These are phyloP conservation scores for Pseudochirops corinnae DNA, from an alignment of 2,797 vertebrate genomes.

Conservation along the genomic window DNA sequence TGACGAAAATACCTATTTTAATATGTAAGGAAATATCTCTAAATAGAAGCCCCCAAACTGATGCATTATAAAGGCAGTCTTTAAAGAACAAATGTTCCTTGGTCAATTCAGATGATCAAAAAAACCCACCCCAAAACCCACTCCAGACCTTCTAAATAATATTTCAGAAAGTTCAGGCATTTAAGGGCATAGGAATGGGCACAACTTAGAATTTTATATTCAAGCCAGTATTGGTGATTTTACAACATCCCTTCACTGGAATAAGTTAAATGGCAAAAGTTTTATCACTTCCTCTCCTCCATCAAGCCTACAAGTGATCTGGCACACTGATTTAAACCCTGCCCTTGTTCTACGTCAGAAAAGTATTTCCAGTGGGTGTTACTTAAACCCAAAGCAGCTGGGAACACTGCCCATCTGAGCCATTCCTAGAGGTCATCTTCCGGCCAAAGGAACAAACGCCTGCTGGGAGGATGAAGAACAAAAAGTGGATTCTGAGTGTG, in stretches of 20 bases:
- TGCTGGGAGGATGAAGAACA: constrained; percentile 71
- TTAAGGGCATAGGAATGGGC: constrained; percentile 60
- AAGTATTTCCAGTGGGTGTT: constrained; percentile 77
- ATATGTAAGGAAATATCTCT: constrained; percentile 51
- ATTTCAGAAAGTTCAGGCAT: constrained; percentile 61
- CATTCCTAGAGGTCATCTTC: constrained; percentile 79
- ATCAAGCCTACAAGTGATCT: constrained; percentile 69
- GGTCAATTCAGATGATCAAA: constrained; percentile 30
- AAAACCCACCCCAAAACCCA: constrained; percentile 29
- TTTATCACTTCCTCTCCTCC: constrained; percentile 78
- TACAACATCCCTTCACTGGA: constrained; percentile 36
- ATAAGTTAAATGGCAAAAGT: constrained; percentile 64
- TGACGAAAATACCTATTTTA: constrained; percentile 12
- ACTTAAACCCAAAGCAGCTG: constrained; percentile 72
- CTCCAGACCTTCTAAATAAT: constrained; percentile 50
- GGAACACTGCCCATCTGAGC: constrained; percentile 80
- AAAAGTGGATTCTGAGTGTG: constrained; percentile 65
- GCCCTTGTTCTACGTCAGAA: constrained; percentile 73
- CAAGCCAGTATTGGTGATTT: constrained; percentile 58
- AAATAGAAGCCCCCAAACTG: constrained; percentile 52
- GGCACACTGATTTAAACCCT: constrained; percentile 79
- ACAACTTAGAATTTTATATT: constrained; percentile 55
- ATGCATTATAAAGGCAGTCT: constrained; percentile 32
- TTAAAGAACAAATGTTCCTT: constrained; percentile 23
- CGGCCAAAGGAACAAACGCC: constrained; percentile 73